Evolutionary conservation across 2,113 vertebrate species (phyloP).

Genomic region (Oreocharis arfaki): DNA sequence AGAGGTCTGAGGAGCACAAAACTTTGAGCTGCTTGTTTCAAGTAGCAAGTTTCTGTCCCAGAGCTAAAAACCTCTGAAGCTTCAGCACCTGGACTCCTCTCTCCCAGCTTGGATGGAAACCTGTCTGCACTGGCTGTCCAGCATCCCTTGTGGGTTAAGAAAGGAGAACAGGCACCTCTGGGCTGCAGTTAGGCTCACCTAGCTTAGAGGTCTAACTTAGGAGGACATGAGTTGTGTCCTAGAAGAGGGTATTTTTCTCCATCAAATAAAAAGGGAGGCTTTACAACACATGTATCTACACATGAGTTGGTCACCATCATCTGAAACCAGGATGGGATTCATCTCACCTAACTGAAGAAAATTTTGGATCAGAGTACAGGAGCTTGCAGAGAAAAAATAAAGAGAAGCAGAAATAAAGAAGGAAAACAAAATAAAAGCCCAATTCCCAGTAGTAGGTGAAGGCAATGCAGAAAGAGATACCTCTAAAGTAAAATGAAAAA

Average conservation of each 20-base stretch:
- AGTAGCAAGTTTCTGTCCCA: background rate
- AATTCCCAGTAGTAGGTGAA: background rate
- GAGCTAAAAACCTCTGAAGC: background rate
- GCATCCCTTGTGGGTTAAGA: fast-evolving
- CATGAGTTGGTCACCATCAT: background rate
- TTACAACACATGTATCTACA: background rate
- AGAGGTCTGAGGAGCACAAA: background rate
- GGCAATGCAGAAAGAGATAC: background rate
- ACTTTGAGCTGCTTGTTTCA: background rate
- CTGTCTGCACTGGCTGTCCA: background rate
- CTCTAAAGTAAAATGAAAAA: background rate
- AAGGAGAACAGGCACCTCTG: background rate
- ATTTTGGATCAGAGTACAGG: background rate
- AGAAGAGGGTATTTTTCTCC: background rate
- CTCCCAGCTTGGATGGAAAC: background rate
- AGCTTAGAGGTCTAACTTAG: background rate
- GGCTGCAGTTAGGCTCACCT: background rate
- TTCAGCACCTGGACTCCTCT: background rate
- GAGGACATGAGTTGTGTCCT: background rate
- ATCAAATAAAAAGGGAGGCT: background rate
- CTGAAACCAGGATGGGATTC: background rate
- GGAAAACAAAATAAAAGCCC: background rate
- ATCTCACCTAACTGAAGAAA: background rate
- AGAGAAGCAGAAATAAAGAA: background rate
- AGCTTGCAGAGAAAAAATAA: background rate